Evolutionary conservation across 2,888 invertebrate genomes (phyloP).

Genomic region (Laspeyria flexula): DNA sequence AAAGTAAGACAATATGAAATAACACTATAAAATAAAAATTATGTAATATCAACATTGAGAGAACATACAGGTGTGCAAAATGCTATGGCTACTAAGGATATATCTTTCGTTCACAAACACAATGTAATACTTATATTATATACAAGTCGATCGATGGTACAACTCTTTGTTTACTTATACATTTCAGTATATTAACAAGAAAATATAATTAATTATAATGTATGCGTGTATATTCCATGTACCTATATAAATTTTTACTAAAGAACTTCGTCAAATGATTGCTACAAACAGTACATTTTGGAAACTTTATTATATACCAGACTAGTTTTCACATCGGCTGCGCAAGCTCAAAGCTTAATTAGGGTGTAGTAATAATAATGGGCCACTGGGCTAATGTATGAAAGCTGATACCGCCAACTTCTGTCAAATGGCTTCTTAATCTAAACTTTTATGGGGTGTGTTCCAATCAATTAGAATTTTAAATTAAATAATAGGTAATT

Average conservation of each 20-base stretch:
- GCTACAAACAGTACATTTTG: not conserved
- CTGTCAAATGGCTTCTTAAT: no score
- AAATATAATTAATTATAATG: slow-evolving; percentile 4
- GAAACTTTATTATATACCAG: slow-evolving; percentile 2
- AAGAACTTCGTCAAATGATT: not conserved
- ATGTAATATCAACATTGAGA: slow-evolving; percentile 60
- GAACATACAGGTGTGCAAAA: slow-evolving; percentile 52
- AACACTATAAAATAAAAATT: slow-evolving; percentile 55
- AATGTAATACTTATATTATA: not conserved
- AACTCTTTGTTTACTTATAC: not conserved
- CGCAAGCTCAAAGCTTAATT: no score
- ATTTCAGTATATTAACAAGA: slow-evolving; percentile 3
- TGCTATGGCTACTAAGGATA: slow-evolving; percentile 42
- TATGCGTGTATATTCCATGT: not conserved
- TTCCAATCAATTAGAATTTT: no score
- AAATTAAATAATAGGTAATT: no score
- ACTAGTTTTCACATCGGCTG: not conserved
- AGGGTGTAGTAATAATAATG: no score
- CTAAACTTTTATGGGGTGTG: no score
- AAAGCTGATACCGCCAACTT: no score
- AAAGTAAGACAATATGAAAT: slow-evolving; percentile 53
- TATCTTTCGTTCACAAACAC: slow-evolving; percentile 3
- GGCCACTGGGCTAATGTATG: no score
- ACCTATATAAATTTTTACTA: slow-evolving; percentile 1
- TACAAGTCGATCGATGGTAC: not conserved